Evolutionary conservation across 2,888 invertebrate species (phyloP), one percentile per base, ranked within the genome.

Genomic region (Ptychoptera albimana): DNA sequence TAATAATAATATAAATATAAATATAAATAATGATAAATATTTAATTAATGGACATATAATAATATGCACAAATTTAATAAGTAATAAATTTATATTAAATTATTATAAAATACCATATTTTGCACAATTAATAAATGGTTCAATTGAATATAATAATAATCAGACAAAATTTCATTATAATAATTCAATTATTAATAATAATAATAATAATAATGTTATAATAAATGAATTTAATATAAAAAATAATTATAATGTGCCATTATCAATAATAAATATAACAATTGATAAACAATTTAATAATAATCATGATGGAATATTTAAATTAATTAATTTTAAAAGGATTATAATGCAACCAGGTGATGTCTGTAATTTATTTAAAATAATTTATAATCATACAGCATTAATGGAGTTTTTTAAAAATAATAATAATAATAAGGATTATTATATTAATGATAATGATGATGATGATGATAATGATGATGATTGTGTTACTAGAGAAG

Each of bases 181-280:
- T n/a, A 35, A n/a, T n/a, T n/a, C 42, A 8, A 34, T n/a, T n/a
- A n/a, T n/a, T n/a, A n/a, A n/a, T n/a, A 29, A 30, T 32, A 37
- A 15, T 11, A n/a, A 5, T 7, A 39, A 39, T 39, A 43, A 31
- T 39, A 16, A 37, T 23, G 11, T 15, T 2, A 39, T 14, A 15
- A 68, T 70, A 49, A 68, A 80, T 47, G 68, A 71, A 52, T 68
- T 82, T 51, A 67, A 69, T 43, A 69, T 85, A 47, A 74, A 75
- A 44, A 89, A 88, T 64, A 74, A 74, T 53, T 86, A 83, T 60
- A 72, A 76, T 55, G 71, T 77, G 52, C 77, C 85, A 8, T 60
- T 89, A 46, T 78, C 78, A 48, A 68, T 89, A 49, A 76, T 77
- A 49, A 82, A 84, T 60, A 71, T 82, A 37, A 73, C 77, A 8